Conservation (phyloP, 35 echinoderm and acorn worm genomes). For the Holothuria glaberrima region DNA sequence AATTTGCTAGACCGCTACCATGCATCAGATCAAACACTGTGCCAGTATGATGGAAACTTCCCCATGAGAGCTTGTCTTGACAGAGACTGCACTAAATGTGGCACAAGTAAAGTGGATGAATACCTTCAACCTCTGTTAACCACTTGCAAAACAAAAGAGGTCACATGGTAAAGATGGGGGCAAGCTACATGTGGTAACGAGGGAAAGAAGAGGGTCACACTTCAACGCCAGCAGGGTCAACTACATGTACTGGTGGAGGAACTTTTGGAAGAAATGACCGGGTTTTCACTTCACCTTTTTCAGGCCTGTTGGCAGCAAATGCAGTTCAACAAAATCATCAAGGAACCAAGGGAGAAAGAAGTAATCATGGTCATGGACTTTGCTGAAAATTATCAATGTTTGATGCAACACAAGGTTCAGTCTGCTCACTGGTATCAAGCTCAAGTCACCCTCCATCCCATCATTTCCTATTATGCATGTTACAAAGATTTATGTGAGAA, state of each 20-base stretch:
- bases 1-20: not conserved
- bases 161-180: not conserved
- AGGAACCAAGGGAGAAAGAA: not conserved
- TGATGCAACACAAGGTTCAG: conserved; percentile 55
- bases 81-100: not conserved
- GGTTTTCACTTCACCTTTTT: conserved; percentile 35
- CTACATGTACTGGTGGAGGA: not conserved
- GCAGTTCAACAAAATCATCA: conserved; percentile 44
- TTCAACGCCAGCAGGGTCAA: not conserved
- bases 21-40: conserved; percentile 3
- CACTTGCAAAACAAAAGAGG: not conserved
- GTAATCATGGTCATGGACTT: conserved; percentile 57
- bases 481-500: too few relatives aligned
- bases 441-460: conserved; percentile 55
- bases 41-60: not conserved
- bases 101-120: not conserved
- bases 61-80: conserved; percentile 1
- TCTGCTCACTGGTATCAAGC: conserved; percentile 45
- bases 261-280: not conserved
- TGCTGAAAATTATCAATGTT: conserved; percentile 55
- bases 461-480: conserved; percentile 51
- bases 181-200: not conserved
- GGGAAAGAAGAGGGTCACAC: conserved; percentile 7
- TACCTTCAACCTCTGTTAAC: not conserved
- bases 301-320: conserved; percentile 47